Conservation (phyloP, 2,113 vertebrate genomes). For the Hoplias malabaricus region DNA sequence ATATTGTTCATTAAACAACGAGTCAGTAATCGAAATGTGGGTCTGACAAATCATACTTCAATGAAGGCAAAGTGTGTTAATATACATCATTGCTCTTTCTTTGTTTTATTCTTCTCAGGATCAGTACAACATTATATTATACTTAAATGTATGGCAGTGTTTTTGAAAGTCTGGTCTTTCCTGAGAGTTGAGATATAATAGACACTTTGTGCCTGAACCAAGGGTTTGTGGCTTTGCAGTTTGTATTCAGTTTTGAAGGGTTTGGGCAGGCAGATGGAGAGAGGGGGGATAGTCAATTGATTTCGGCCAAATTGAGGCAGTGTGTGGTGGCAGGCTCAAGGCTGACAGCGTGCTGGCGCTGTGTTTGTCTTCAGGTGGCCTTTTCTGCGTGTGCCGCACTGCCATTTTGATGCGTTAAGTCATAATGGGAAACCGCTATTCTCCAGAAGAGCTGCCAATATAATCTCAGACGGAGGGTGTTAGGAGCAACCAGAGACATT, state of each 20-base stretch:
- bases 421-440: constrained; percentile 75
- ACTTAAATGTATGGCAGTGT: constrained; percentile 17
- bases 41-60: too few species aligned
- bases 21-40: too few species aligned
- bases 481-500: constrained; percentile 62
- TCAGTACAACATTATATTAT: background rate
- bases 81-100: background rate
- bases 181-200: constrained; percentile 20
- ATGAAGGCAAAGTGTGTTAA: background rate
- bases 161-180: constrained; percentile 16
- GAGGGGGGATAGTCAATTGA: constrained; percentile 76
- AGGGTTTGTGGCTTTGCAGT: constrained; percentile 66
- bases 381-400: constrained; percentile 75
- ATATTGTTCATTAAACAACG: too few species aligned
- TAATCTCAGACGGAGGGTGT: constrained; percentile 71
- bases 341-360: constrained; percentile 70
- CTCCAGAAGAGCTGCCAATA: constrained; percentile 76
- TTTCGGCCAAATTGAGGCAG: constrained; percentile 74
- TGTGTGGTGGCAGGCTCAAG: constrained; percentile 69
- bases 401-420: constrained; percentile 80
- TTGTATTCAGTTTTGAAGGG: constrained; percentile 61
- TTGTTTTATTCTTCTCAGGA: background rate
- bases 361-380: constrained; percentile 79
- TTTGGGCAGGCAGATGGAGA: constrained; percentile 53
- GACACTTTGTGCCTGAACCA: constrained; percentile 62